Evolutionary conservation across 2,113 vertebrate species (phyloP), one percentile per base, ranked within the genome.

Genomic region (Meleagris gallopavo): DNA sequence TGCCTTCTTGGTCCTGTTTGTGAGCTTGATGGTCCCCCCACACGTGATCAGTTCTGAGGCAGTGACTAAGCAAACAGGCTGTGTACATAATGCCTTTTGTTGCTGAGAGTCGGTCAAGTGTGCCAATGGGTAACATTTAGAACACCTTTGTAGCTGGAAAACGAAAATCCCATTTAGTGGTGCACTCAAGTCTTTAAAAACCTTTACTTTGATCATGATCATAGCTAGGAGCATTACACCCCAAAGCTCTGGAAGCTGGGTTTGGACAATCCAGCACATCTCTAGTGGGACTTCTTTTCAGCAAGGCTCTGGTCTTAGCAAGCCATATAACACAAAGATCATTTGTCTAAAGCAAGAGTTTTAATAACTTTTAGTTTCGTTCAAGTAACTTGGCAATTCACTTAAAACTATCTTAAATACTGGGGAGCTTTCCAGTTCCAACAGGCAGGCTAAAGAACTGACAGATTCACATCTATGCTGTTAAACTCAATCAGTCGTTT

Each of bases 401-500:
- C 69, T 81, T 92, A 64, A 80, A 87, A 64, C 48, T 82, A 30
- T 72, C 83, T 80, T 77, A 19, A 88, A 84, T 74, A 71, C 52
- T 16, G 16, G 5, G 9, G 62, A 43, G 76, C 61, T 88, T 93
- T 86, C 27, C 62, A 85, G 36, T 74, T 52, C 65, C 60, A 43
- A 43, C 46, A 81, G 55, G 34, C n/a, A 90, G 32, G 38, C 29
- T 86, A 17, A 74, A 80, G 70, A 60, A 62, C 62, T 70, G 70
- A 77, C 36, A 65, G 45, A 62, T 88, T 82, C 1, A 2, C 46
- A 64, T 69, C 34, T 73, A 19, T 0, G 0, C 46, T 85, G 25
- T 72, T 87, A 72, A 13, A 78, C 36, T 92, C 32, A 24, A 45
- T 88, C 69, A 62, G n/a, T 88, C 81, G 34, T 43, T 92, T 91